Evolutionary conservation across 2,797 vertebrate genomes (phyloP).

Genomic region (Pangasius mekongensis): DNA sequence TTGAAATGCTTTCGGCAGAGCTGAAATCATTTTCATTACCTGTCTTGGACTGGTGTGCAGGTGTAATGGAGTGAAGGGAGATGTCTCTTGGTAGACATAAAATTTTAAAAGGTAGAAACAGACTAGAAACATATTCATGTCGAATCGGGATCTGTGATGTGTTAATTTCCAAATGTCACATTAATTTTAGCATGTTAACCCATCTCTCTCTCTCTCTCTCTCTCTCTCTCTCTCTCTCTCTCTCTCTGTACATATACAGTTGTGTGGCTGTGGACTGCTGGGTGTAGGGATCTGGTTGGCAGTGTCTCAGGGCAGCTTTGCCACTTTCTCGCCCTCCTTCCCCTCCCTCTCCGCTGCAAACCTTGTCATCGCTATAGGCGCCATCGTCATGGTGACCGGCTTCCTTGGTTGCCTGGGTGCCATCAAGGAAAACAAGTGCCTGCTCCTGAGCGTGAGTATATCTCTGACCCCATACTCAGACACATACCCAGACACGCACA

Average conservation of each 20-base stretch:
- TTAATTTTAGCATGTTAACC: background rate
- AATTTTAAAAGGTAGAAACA: background rate
- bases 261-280: conserved; percentile 95
- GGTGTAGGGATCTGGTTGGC: conserved; percentile 99
- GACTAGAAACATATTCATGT: background rate
- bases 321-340: conserved; percentile 98
- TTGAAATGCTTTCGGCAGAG: background rate
- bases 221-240: conserved; percentile 47
- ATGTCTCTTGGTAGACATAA: background rate
- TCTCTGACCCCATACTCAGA: conserved; percentile 21
- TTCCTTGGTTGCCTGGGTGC: conserved; percentile 98
- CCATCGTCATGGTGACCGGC: conserved; percentile 96
- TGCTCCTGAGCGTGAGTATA: conserved; percentile 94
- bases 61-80: conserved; percentile 18
- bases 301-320: conserved; percentile 97
- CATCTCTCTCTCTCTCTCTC: conserved; percentile 42
- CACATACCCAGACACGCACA: conserved; percentile 16
- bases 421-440: conserved; percentile 99
- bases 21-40: conserved; percentile 15
- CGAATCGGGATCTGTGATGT: background rate
- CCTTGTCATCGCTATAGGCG: conserved; percentile 91
- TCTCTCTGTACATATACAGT: conserved; percentile 72
- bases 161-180: background rate
- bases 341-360: conserved; percentile 96
- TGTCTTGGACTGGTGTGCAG: background rate